Evolutionary conservation across 2,113 vertebrate genomes (phyloP), one percentile per base, ranked within the genome.

Genomic region (Gymnorhina tibicen): DNA sequence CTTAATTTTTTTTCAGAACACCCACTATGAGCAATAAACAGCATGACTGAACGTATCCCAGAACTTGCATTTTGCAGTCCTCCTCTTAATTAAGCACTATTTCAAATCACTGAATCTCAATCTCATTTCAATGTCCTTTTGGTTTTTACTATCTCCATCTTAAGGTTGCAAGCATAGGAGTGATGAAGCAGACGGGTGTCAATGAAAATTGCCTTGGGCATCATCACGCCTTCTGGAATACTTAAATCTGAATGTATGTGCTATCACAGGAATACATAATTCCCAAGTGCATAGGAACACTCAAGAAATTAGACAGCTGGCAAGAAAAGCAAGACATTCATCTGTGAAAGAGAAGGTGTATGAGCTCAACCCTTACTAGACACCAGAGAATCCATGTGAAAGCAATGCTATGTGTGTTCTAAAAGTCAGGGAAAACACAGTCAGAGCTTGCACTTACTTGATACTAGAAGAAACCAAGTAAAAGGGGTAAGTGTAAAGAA

Each of bases 141-240:
- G 47, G 88, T 81, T 93, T 93, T 79, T 37, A 50, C 79, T 73
- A 91, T 73, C 82, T 76, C 88, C 88, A 77, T 90, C 63, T 92
- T 60, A 92, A 72, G 92, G 93, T 73, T 91, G 56, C 44, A 86
- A 14, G 64, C 82, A 93, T 3, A 74, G 83, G 79, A 94, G 83
- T n/a, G 58, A 84, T 62, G 83, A 91, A 93, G 93, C 93, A 97
- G 96, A 97, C 49, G 60, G 69, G 73, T 86, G 83, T 89, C 30
- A 4, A 94, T 42, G 64, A 96, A 96, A 93, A 94, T 70, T 0
- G 85, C 93, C 93, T 90, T 64, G 88, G 88, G 95, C 95, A 96
- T 86, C 95, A 94, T 95, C 93, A 90, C 76, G 52, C 95, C 96
- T 96, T 95, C 95, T 95, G 96, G 95, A 94, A 92, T 88, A 86